Percentiles rank a stretch among this genome's conserved stretches.
Conservation (phyloP, 1,140 invertebrate species). For the Arctopsyche grandis region DNA sequence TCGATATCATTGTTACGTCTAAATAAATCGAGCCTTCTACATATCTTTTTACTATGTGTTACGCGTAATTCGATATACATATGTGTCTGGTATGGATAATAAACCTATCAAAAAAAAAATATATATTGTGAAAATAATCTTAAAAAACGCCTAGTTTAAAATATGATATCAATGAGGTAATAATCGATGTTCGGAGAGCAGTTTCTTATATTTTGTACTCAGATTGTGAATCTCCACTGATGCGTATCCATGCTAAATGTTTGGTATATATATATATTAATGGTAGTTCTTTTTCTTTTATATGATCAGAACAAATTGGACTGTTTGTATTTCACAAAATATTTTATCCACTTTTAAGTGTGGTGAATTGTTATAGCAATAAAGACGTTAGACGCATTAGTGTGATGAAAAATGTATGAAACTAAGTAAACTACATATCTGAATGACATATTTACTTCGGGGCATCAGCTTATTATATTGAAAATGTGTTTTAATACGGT, state of each 20-base stretch:
- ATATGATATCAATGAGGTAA: too few relatives aligned
- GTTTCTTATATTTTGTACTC: too few relatives aligned
- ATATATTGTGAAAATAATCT: too few relatives aligned
- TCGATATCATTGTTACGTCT: not conserved
- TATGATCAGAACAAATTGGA: too few relatives aligned
- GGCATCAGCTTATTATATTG: too few relatives aligned
- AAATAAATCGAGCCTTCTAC: constrained; percentile 17
- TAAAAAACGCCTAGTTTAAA: too few relatives aligned
- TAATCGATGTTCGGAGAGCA: too few relatives aligned
- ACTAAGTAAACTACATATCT: not conserved
- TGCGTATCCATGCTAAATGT: not conserved
- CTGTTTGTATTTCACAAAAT: too few relatives aligned
- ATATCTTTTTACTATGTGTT: constrained; percentile 24
- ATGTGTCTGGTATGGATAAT: not conserved
- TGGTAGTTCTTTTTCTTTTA: too few relatives aligned
- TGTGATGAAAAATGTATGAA: not conserved
- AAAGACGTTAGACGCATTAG: not conserved
- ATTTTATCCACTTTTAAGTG: not conserved
- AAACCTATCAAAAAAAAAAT: too few relatives aligned
- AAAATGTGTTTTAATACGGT: too few relatives aligned
- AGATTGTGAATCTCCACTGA: not conserved
- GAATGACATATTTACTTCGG: too few relatives aligned
- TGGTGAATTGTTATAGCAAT: constrained; percentile 16
- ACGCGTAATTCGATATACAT: not conserved
- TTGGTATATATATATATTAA: not conserved